phyloP scores from a whole-genome alignment of 2,113 vertebrate species.

The Anthoscopus minutus region DNA sequence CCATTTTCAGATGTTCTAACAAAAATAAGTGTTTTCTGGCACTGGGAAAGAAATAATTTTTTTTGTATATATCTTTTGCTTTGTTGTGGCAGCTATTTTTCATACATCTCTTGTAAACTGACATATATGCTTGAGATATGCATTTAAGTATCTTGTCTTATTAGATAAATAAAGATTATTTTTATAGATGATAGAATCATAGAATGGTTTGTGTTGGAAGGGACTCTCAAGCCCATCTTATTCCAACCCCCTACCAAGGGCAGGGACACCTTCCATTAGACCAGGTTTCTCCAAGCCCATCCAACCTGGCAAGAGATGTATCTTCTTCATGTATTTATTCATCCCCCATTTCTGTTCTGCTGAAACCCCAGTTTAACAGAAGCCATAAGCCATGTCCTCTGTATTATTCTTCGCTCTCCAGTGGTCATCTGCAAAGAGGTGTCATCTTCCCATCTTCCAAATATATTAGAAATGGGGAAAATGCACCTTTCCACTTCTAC shows the following conservation, averaged over 20 bases:
- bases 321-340: neutral
- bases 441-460: neutral
- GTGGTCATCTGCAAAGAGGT: neutral
- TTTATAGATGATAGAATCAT: neutral
- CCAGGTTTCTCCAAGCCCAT: neutral
- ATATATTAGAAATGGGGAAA: neutral
- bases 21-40: conserved; percentile 26
- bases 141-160: neutral
- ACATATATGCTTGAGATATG: neutral
- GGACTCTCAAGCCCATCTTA: accelerated
- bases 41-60: neutral
- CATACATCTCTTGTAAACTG: neutral
- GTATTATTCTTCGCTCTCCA: neutral
- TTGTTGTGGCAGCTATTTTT: conserved; percentile 27
- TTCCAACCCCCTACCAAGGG: neutral
- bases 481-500: neutral
- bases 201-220: neutral
- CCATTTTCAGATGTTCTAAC: conserved; percentile 44
- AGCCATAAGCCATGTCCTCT: neutral
- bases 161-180: neutral
- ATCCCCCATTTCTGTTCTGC: neutral
- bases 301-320: neutral
- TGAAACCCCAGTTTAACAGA: neutral
- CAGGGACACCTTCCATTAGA: neutral
- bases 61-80: neutral